A percentile compares a stretch with the other conserved stretches of the same genome.
Conservation (phyloP, 1,140 invertebrate species). For the Drepana arcuata region DNA sequence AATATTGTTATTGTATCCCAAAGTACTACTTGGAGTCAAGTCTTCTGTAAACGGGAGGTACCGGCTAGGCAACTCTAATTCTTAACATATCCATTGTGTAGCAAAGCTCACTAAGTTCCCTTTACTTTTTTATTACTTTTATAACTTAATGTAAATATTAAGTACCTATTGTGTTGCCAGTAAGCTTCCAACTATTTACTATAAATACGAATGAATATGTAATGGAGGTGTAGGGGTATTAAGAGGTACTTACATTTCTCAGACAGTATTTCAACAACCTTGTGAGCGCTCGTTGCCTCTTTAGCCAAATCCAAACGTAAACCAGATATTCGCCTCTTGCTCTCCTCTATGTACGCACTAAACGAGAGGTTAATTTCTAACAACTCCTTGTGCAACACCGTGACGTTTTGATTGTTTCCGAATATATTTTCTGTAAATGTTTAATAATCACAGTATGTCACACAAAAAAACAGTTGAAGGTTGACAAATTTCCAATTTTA, state of each 20-base stretch:
- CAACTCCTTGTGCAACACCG: constrained; percentile 40
- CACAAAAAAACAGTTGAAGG: constrained; percentile 42
- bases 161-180: too few relatives aligned
- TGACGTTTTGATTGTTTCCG: constrained; percentile 31
- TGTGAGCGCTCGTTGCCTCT: constrained; percentile 43
- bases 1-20: too few relatives aligned
- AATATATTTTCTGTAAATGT: constrained; percentile 51
- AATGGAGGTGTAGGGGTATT: too few relatives aligned
- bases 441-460: constrained; percentile 7
- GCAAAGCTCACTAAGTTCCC: too few relatives aligned
- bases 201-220: too few relatives aligned
- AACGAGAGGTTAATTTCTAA: constrained; percentile 59
- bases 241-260: constrained; percentile 39
- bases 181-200: too few relatives aligned
- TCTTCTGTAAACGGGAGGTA: too few relatives aligned
- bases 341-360: constrained; percentile 59
- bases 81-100: too few relatives aligned
- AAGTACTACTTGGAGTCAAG: too few relatives aligned
- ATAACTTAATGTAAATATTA: too few relatives aligned
- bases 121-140: too few relatives aligned
- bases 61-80: too few relatives aligned
- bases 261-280: constrained; percentile 50
- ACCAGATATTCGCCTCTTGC: constrained; percentile 40
- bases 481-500: constrained; percentile 40
- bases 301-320: constrained; percentile 43